Conservation (phyloP, 2,888 invertebrate genomes). For the Pecten maximus region DNA sequence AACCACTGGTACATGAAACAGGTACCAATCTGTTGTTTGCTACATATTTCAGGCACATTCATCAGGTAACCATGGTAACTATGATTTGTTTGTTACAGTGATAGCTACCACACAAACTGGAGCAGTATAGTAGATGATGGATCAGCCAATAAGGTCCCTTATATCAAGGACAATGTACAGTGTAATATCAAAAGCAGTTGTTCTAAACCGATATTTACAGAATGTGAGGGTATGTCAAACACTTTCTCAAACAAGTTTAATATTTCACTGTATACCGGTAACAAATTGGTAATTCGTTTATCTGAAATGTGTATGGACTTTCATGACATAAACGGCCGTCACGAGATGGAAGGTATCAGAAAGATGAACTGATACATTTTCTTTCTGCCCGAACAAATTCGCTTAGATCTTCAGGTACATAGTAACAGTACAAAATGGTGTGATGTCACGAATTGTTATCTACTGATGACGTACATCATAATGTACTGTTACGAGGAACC, state of each 20-base stretch:
- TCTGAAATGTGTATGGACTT: background rate
- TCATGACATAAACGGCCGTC: background rate
- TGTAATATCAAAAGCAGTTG: background rate
- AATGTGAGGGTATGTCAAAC: background rate
- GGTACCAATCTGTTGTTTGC: background rate
- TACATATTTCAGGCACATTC: background rate
- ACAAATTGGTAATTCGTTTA: background rate
- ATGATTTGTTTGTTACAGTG: background rate
- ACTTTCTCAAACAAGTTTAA: background rate
- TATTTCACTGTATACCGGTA: background rate
- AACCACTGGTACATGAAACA: background rate
- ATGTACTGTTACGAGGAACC: too few relatives aligned
- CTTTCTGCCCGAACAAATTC: too few relatives aligned
- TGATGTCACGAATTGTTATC: too few relatives aligned
- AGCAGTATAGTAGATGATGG: background rate
- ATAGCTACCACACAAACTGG: background rate
- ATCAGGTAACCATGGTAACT: too few relatives aligned
- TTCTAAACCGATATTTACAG: background rate
- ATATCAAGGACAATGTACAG: background rate
- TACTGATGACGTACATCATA: too few relatives aligned
- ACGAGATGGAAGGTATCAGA: too few relatives aligned
- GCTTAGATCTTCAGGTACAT: too few relatives aligned
- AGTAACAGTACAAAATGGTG: too few relatives aligned
- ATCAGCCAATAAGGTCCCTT: background rate
- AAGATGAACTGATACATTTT: too few relatives aligned